These are phyloP conservation scores for Remorina albescens DNA, from an alignment of 2,797 vertebrate species.

Conservation along the genomic window DNA sequence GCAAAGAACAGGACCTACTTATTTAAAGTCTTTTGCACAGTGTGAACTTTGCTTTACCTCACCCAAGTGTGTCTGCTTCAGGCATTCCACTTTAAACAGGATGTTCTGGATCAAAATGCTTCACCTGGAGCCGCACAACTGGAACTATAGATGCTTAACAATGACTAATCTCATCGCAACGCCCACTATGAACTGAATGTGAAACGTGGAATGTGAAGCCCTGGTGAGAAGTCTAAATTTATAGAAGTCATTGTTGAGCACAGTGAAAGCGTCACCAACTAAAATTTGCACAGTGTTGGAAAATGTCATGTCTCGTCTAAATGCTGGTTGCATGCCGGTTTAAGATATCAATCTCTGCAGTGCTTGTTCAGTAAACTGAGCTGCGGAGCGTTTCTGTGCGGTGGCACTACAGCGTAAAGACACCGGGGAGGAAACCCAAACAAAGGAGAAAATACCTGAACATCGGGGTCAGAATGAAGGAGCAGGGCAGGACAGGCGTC, in stretches of 20 bases:
- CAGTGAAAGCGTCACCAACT: neutral
- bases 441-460: neutral
- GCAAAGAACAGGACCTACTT: neutral
- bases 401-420: neutral
- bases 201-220: slow-evolving; percentile 52
- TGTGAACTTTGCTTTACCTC: slow-evolving; percentile 24
- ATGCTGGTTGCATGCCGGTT: slow-evolving; percentile 25
- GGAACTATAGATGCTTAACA: slow-evolving; percentile 28
- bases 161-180: slow-evolving; percentile 23
- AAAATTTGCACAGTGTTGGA: slow-evolving; percentile 37
- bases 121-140: slow-evolving; percentile 30
- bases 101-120: slow-evolving; percentile 9
- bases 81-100: slow-evolving; percentile 31
- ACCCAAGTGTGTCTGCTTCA: slow-evolving; percentile 3
- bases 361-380: slow-evolving; percentile 21
- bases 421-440: slow-evolving; percentile 28
- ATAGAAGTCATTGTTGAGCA: neutral
- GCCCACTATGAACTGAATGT: slow-evolving; percentile 19
- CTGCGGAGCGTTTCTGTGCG: slow-evolving; percentile 1
- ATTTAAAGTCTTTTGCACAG: slow-evolving; percentile 1
- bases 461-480: slow-evolving; percentile 20
- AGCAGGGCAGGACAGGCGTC: slow-evolving; percentile 18
- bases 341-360: slow-evolving; percentile 52
- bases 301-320: slow-evolving; percentile 34
- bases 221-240: slow-evolving; percentile 26